Conservation (phyloP, 2,888 invertebrate species). For the Odontocerum albicorne region DNA sequence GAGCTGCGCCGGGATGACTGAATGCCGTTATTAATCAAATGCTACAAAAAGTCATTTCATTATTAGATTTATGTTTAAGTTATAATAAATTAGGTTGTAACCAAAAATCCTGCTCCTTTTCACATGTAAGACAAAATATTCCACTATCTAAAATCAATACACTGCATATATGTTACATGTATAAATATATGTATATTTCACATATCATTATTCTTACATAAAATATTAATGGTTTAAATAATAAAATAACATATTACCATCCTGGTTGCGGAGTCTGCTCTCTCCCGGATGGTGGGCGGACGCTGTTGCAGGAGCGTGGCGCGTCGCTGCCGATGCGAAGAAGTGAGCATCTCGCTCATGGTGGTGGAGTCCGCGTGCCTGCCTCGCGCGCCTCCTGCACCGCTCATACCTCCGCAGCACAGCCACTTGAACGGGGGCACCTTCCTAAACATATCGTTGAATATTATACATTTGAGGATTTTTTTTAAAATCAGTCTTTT, state of each 20-base stretch:
- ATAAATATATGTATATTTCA: too few relatives aligned
- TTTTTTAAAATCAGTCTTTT: too few relatives aligned
- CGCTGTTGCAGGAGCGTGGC: conserved; percentile 25
- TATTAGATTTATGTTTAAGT: too few relatives aligned
- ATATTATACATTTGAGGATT: too few relatives aligned
- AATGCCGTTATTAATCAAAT: conserved; percentile 26
- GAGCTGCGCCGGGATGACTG: conserved; percentile 15
- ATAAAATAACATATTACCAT: conserved; percentile 9
- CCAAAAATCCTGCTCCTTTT: too few relatives aligned
- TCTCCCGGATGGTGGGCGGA: conserved; percentile 18
- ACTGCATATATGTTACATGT: too few relatives aligned
- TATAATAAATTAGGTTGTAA: too few relatives aligned
- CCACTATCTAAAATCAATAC: too few relatives aligned
- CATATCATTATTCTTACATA: too few relatives aligned
- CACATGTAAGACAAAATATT: too few relatives aligned
- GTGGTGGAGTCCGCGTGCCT: conserved; percentile 53
- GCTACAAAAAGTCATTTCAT: conserved; percentile 26
- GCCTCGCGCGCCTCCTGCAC: conserved; percentile 44
- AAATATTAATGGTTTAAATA: not conserved
- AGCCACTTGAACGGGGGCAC: conserved; percentile 73
- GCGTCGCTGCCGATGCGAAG: conserved; percentile 46
- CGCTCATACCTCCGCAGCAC: conserved; percentile 55
- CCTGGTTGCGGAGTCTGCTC: conserved; percentile 24
- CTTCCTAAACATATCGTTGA: too few relatives aligned
- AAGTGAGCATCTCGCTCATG: conserved; percentile 58